A percentile compares a stretch with the other conserved stretches of the same genome.
Conservation (phyloP, 2,113 vertebrate species). For the Picathartes gymnocephalus region DNA sequence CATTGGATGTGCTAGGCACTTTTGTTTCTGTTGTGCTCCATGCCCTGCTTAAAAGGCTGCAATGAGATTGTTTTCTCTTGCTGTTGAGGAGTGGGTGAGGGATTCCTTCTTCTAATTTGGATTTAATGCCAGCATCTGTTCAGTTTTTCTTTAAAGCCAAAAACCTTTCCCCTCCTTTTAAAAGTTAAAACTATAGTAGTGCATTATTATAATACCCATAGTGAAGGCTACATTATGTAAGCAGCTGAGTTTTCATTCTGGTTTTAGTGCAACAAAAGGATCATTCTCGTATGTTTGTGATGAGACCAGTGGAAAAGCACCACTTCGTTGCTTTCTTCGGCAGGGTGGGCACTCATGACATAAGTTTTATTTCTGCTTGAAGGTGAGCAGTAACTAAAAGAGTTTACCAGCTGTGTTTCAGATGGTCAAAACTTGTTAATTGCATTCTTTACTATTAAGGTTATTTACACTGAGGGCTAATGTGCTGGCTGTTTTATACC, state of each 20-base stretch:
- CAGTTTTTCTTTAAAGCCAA: neutral
- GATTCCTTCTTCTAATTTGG: neutral
- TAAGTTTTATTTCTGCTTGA: neutral
- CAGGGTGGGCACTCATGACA: no score
- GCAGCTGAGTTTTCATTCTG: neutral
- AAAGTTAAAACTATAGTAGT: neutral
- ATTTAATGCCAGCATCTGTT: neutral
- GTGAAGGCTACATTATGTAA: neutral
- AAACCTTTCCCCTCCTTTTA: neutral
- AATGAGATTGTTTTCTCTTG: neutral
- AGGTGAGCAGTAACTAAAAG: neutral
- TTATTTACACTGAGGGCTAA: neutral
- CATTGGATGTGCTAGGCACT: neutral
- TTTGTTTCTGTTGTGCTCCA: neutral
- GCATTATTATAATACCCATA: neutral
- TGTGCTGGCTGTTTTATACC: neutral
- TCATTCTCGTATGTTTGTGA: neutral
- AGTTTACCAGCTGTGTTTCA: neutral
- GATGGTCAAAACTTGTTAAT: neutral
- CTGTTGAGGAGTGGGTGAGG: neutral
- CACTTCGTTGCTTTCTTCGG: neutral
- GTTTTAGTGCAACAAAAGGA: neutral
- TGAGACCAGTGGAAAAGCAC: neutral
- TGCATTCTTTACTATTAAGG: neutral
- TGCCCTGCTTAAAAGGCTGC: neutral